Evolutionary conservation across 1,140 invertebrate species (phyloP).

Genomic region (Magallana gigas): DNA sequence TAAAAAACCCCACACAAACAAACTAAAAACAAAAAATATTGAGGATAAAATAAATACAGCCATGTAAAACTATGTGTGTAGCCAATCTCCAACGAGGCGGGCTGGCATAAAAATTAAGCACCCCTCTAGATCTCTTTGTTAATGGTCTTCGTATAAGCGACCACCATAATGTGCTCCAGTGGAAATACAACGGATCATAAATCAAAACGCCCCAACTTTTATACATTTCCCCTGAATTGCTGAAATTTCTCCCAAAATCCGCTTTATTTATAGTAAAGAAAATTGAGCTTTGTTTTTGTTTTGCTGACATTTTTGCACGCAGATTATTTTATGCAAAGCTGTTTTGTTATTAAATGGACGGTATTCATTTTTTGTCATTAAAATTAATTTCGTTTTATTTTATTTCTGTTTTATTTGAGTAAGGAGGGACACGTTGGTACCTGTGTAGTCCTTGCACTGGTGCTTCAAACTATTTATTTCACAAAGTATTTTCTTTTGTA

Average conservation of each 20-base stretch:
- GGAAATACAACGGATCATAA: slow-evolving; percentile 9
- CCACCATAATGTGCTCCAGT: slow-evolving; percentile 1
- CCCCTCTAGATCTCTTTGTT: background rate
- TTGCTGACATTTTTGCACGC: background rate
- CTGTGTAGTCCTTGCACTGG: background rate
- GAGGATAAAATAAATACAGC: no score
- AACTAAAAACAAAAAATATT: no score
- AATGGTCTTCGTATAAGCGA: slow-evolving; percentile 5
- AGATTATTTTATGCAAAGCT: background rate
- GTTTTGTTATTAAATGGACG: background rate
- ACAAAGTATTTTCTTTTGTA: background rate
- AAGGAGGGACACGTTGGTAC: background rate
- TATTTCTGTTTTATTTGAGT: background rate
- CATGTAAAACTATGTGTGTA: background rate
- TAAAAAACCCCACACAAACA: no score
- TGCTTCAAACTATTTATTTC: background rate
- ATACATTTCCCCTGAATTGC: background rate
- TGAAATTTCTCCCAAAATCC: background rate
- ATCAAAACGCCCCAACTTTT: background rate
- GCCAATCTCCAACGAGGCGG: background rate
- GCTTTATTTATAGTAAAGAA: background rate
- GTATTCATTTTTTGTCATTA: background rate
- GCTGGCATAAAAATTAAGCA: background rate
- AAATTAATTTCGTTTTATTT: background rate
- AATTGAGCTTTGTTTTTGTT: background rate